These are phyloP conservation scores for Eidolon helvum DNA, from an alignment of 2,113 vertebrate species.

Conservation along the genomic window DNA sequence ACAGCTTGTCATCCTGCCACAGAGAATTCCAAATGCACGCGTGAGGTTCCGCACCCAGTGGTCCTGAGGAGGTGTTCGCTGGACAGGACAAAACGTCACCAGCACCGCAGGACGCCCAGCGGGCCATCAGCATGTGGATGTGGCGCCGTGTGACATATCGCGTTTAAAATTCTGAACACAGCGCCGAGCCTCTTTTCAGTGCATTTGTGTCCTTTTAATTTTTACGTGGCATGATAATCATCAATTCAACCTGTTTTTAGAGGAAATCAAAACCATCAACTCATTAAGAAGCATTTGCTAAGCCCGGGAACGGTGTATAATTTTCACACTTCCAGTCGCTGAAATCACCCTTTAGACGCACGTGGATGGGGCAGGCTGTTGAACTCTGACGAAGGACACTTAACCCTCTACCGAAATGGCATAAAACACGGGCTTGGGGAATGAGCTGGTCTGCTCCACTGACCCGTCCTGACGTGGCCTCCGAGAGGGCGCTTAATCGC, in stretches of 20 bases:
- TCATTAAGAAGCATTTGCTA: neutral
- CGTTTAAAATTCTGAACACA: neutral
- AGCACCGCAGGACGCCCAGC: neutral
- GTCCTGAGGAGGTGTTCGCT: neutral
- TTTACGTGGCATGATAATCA: neutral
- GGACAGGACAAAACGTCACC: rapidly evolving
- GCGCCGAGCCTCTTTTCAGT: neutral
- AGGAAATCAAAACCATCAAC: neutral
- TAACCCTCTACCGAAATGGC: neutral
- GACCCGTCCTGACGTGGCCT: neutral
- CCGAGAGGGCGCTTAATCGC: neutral
- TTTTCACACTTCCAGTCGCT: neutral
- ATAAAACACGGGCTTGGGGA: neutral
- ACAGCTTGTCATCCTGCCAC: neutral
- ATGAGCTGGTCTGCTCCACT: neutral
- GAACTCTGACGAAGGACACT: slow-evolving; percentile 32
- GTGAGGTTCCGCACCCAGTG: neutral
- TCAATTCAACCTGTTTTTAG: no score
- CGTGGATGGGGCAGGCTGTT: neutral
- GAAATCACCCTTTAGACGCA: neutral
- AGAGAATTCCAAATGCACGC: neutral
- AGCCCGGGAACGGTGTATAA: neutral
- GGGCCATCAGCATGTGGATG: rapidly evolving
- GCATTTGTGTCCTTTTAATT: neutral
- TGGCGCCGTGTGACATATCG: rapidly evolving